Conservation (phyloP, 1,140 invertebrate genomes). For the Medauroidea extradentata region DNA sequence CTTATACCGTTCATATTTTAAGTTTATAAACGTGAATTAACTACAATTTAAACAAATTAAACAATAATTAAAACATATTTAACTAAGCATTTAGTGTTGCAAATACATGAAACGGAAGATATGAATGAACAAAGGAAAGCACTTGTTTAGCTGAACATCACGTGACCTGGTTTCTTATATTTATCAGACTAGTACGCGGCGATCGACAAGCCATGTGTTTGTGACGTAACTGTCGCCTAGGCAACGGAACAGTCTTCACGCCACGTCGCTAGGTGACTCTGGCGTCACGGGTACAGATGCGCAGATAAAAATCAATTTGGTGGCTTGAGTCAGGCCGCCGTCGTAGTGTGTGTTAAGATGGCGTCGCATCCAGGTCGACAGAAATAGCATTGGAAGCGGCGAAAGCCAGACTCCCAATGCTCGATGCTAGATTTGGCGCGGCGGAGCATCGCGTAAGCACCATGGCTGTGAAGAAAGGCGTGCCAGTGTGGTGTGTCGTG, state of each 20-base stretch:
- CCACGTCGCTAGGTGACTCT: constrained; percentile 12
- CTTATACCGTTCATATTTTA: too few relatives aligned
- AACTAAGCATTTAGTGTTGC: too few relatives aligned
- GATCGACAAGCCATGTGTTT: too few relatives aligned
- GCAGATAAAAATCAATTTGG: constrained; percentile 15
- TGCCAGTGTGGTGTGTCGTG: not conserved
- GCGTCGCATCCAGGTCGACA: not conserved
- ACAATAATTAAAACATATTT: too few relatives aligned
- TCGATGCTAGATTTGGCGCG: not conserved
- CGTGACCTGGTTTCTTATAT: too few relatives aligned
- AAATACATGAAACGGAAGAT: too few relatives aligned
- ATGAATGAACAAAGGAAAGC: too few relatives aligned
- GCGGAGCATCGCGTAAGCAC: not conserved
- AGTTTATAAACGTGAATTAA: too few relatives aligned
- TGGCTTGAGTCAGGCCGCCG: not conserved
- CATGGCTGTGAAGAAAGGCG: not conserved
- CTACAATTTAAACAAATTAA: too few relatives aligned
- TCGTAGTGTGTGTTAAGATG: not conserved
- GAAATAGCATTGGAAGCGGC: constrained; percentile 6
- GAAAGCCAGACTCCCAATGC: not conserved
- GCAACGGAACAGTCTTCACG: not conserved
- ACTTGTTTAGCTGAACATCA: too few relatives aligned
- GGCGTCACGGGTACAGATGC: not conserved
- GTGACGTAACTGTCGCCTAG: constrained; percentile 11
- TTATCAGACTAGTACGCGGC: too few relatives aligned